Evolutionary conservation across 2,797 vertebrate genomes (phyloP), one percentile per base, ranked within the genome.

Genomic region (Eulemur mongoz): DNA sequence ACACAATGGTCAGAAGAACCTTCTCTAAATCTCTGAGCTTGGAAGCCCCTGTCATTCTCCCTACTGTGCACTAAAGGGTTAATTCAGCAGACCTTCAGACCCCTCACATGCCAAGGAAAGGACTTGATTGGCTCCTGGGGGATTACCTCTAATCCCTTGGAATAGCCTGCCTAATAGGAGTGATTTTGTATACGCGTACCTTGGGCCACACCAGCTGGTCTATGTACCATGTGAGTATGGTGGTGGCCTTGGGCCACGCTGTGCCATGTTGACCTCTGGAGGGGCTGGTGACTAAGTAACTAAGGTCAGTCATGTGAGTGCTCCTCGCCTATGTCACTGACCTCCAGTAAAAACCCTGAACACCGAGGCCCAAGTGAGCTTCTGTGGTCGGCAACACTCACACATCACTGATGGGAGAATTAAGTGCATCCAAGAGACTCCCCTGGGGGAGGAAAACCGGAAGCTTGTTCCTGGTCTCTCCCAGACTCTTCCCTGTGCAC

Each of bases 361-460:
- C 61, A 5, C 20, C 13, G 7, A 27, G 38, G 18, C 18, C 25
- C n/a, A n/a, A 27, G 80, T 7, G 20, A 89, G 43, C 50, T 61
- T 67, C 38, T 52, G 17, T 4, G 59, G 35, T 17, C 8, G 5
- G 45, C 50, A 38, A 4, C 7, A 27, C 7, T 15, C 22, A 4
- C 20, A 4, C 1, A 22, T 3, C 1, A 1, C 2, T n/a, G 35
- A 10, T 6, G 7, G 43, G n/a, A 83, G 40, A 79, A 43, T 11
- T 4, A 32, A 11, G 67, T 1, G 0, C 0, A 1, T 52, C 45
- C 0, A 0, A 1, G 13, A 12, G 72, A 48, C 69, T 7, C 43
- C n/a, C 2, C 1, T 0, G 5, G 43, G 25, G 27, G 14, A 52
- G 13, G 25, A 32, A 4, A 2, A 0, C 38, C 32, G 20, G 57